phyloP scores from a whole-genome alignment of 2,888 invertebrate species.

The Pardosa pseudoannulata region DNA sequence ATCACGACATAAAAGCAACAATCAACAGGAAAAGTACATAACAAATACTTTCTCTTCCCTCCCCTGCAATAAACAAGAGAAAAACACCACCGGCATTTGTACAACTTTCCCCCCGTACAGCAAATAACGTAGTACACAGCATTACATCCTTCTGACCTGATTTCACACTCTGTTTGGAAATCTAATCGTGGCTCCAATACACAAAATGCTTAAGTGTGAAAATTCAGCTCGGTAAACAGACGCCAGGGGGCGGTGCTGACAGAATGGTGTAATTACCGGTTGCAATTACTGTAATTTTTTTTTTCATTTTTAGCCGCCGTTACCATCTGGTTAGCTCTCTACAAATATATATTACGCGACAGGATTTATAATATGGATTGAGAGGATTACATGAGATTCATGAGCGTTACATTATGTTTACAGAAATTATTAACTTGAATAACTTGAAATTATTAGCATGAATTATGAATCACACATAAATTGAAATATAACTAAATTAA shows the following conservation, averaged over 20 bases:
- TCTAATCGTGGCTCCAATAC: slow-evolving; percentile 8
- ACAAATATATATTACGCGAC: not conserved
- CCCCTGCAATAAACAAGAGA: too few species aligned
- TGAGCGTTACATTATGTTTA: too few species aligned
- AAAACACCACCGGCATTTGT: not conserved
- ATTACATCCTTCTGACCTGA: slow-evolving; percentile 1
- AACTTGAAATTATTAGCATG: too few species aligned
- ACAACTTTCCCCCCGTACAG: not conserved
- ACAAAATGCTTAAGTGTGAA: slow-evolving; percentile 22
- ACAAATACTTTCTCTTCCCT: not conserved
- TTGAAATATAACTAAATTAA: too few species aligned
- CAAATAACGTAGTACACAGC: slow-evolving; percentile 9
- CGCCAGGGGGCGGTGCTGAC: slow-evolving; percentile 20
- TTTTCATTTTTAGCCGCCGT: not conserved
- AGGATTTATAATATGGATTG: too few species aligned
- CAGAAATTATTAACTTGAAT: too few species aligned
- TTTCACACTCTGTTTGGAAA: slow-evolving; percentile 7
- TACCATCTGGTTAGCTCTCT: slow-evolving; percentile 9
- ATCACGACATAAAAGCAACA: not conserved
- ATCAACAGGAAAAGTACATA: slow-evolving; percentile 4
- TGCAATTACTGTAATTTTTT: too few species aligned
- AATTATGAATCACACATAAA: too few species aligned
- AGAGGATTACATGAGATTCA: too few species aligned
- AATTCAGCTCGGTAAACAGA: slow-evolving; percentile 16
- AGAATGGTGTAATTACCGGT: slow-evolving; percentile 14